phyloP scores from a whole-genome alignment of 1,140 invertebrate species.

The Geopemphigus sp. region DNA sequence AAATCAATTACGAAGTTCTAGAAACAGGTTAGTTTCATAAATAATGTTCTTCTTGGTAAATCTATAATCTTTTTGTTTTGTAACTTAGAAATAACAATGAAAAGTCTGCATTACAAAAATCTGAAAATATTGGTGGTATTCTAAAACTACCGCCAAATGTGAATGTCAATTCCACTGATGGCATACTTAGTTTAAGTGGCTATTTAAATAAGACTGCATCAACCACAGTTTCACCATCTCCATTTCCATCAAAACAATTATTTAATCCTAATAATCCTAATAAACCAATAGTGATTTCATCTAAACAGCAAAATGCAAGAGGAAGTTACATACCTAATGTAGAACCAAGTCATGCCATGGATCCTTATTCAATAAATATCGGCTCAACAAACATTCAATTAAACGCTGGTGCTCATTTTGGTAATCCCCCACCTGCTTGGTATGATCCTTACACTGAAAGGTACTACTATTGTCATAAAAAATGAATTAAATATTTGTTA shows the following conservation, averaged over 20 bases:
- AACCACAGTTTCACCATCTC: neutral
- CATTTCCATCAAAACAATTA: constrained; percentile 53
- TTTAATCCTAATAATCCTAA: constrained; percentile 71
- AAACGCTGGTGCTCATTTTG: constrained; percentile 38
- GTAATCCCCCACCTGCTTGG: constrained; percentile 55
- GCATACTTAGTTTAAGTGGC: constrained; percentile 18
- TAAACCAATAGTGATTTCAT: constrained; percentile 64
- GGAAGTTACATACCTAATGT: constrained; percentile 11
- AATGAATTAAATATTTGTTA: constrained; percentile 10
- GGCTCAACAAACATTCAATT: constrained; percentile 11
- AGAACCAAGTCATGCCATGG: constrained; percentile 12
- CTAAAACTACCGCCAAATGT: constrained; percentile 49
- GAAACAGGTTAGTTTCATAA: constrained; percentile 5
- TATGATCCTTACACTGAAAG: constrained; percentile 61
- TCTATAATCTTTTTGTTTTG: neutral
- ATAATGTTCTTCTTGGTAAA: neutral
- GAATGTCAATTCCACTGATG: neutral
- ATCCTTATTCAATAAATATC: constrained; percentile 3
- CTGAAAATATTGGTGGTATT: constrained; percentile 48
- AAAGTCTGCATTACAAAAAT: constrained; percentile 36
- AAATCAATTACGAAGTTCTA: neutral
- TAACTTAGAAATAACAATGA: constrained; percentile 28
- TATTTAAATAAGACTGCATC: constrained; percentile 19
- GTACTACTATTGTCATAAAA: constrained; percentile 52
- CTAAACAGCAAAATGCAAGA: constrained; percentile 38